Conservation (phyloP, 2,797 vertebrate species). For the Bovichtus diacanthus region DNA sequence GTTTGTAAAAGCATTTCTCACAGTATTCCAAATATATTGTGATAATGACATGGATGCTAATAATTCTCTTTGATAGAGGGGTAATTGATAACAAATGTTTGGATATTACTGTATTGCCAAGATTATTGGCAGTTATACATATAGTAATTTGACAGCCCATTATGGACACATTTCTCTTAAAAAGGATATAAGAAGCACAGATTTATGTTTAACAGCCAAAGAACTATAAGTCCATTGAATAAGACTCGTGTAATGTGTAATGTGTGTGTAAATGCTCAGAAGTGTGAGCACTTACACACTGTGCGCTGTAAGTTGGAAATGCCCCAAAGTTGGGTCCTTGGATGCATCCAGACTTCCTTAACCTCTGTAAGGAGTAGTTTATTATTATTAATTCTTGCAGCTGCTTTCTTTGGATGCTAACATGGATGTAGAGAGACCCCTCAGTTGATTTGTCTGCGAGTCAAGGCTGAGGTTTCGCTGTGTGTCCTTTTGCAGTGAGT, state of each 20-base stretch:
- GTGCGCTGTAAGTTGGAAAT: conserved; percentile 27
- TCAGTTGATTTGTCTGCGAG: conserved; percentile 19
- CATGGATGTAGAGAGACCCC: conserved; percentile 28
- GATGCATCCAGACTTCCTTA: conserved; percentile 29
- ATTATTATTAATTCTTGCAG: conserved; percentile 53
- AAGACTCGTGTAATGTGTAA: conserved; percentile 39
- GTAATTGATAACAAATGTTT: conserved; percentile 51
- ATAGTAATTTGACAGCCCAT: conserved; percentile 37
- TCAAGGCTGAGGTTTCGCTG: conserved; percentile 44
- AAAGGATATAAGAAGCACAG: conserved; percentile 17
- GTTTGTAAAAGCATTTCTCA: background rate
- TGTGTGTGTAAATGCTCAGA: too few species aligned
- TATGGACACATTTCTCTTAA: conserved; percentile 21
- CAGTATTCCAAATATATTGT: conserved; percentile 1
- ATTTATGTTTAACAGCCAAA: conserved; percentile 32
- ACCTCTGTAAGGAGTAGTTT: conserved; percentile 34
- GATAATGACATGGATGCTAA: background rate
- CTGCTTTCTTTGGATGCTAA: conserved; percentile 64
- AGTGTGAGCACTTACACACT: conserved; percentile 7
- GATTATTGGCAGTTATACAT: conserved; percentile 24
- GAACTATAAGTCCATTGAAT: conserved; percentile 27
- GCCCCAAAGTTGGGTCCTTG: conserved; percentile 14
- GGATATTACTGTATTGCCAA: background rate
- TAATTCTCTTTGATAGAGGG: conserved; percentile 18
- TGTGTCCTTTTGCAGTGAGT: conserved; percentile 63